Base-by-base conservation (phyloP, 2,888 invertebrate species). In the Hydropsyche betteni region DNA sequence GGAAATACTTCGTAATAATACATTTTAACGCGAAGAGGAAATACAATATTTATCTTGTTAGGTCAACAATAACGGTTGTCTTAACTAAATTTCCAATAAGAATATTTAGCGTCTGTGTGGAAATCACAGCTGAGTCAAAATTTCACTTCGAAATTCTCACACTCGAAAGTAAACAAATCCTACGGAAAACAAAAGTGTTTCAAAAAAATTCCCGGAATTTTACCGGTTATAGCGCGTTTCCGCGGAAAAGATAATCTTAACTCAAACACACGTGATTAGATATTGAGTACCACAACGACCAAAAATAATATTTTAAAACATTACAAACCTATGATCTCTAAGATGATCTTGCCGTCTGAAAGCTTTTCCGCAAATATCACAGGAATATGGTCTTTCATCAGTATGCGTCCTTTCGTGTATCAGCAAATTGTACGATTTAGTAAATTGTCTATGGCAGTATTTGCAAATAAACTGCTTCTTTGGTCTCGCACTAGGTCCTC, bases 351-450 rank as follows among this genome's bases (percentile, higher is more conserved):
- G 98, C 81, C 98, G 89, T 79, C 98, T 90, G 88, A 98, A 98
- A 24, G 97, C 96, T 85, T 98, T 98, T 80, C 95, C 95, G 85
- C 98, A 98, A 80, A 97, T 95, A 84, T 98, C 97, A 84, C 98
- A 98, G 55, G 95, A 94, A 85, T 97, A 98, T 10, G 98, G 98
- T 78, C 98, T 89, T 85, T 98, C 98, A 83, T 98, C 97, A 52
- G 98, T 98, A 84, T 98, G 98, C 2, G 98, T 99, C 82, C 97
- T 90, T 84, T 98, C 98, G 85, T 99, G 98, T 81, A 99, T 99
- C 82, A 98, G 90, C 81, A 99, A 89, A 85, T 99, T 99, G 89
- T 99, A 99, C 69, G 97, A 96, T 85, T 99, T 99, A 80, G 98
- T 98, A 87, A 99, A 99, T 83, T 98, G 96, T 52, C 98, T 91